These are phyloP conservation scores for Standfussiana lucernea DNA, from an alignment of 2,888 invertebrate species.

Conservation along the genomic window DNA sequence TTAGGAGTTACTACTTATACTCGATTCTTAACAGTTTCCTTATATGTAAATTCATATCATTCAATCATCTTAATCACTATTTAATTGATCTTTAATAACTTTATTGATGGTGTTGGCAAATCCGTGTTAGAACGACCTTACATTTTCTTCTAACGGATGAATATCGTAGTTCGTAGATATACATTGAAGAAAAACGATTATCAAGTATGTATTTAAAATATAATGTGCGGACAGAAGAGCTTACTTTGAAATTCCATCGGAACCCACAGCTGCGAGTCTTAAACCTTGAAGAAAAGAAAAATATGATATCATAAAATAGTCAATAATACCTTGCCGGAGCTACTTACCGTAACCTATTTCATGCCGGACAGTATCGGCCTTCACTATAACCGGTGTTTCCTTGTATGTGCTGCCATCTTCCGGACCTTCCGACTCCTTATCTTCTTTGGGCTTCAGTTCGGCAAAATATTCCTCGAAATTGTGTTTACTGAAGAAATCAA, in stretches of 20 bases:
- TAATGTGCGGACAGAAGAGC: constrained; percentile 17
- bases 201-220: neutral
- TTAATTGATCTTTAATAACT: constrained; percentile 39
- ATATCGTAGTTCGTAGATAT: neutral
- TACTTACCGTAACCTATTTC: constrained; percentile 88
- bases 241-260: constrained; percentile 24
- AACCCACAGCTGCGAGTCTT: constrained; percentile 42
- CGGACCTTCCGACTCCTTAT: constrained; percentile 53
- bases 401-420: constrained; percentile 72
- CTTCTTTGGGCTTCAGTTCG: constrained; percentile 69
- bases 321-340: constrained; percentile 43
- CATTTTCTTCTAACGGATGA: neutral
- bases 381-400: constrained; percentile 84
- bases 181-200: constrained; percentile 8
- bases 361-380: constrained; percentile 84
- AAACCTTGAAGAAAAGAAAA: constrained; percentile 58
- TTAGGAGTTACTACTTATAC: neutral
- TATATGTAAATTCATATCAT: constrained; percentile 19
- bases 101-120: constrained; percentile 38
- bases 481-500: constrained; percentile 85
- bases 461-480: constrained; percentile 82
- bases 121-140: constrained; percentile 17
- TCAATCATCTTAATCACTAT: constrained; percentile 35
- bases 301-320: constrained; percentile 48
- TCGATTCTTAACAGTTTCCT: constrained; percentile 29